Evolutionary conservation across 2,797 vertebrate genomes (phyloP), one percentile per base, ranked within the genome.

Genomic region (Hydrocynus forskahlii): DNA sequence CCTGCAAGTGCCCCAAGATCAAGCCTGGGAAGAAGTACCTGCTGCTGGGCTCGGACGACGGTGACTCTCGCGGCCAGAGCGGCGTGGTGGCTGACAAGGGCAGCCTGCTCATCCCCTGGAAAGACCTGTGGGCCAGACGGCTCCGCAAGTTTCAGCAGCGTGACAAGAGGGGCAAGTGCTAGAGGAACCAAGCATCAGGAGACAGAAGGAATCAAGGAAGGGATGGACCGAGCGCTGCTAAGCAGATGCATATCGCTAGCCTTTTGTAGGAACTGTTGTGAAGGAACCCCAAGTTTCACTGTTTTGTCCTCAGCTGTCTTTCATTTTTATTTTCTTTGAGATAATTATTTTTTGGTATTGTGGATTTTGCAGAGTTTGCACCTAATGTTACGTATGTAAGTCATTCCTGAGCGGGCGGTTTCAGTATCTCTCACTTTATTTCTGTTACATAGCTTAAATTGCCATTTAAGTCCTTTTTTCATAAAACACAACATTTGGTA

Each of bases 121-220:
- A 97, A 91, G 98, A 99, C 93, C 96, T 97, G 45, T 99, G 98
- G 98, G 97, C 96, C 10, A 94, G 98, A 84, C 89, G 97, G 79
- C 96, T 99, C 76, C 93, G 98, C 93, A 99, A 99, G 94, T 99
- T 99, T 93, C 98, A 99, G 87, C 97, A 99, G 90, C 94, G 97
- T 0, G 97, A 99, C 93, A 99, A 99, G 94, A 97, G 97, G 90
- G 98, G 97, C 52, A 99, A 98, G 91, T 99, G 98, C 95, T 98
- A 98, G 93, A 95, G 95, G 91, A 91, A 89, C 89, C 81, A 79
- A 68, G 63, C 79, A 86, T 73, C 81, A 84, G 83, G 81, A 83
- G 77, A 13, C 81, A 80, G 87, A 74, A 78, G 78, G n/a, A 35
- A 67, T 81, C 55, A 40, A 73, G 75, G 78, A 75, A 77, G 69